These are phyloP conservation scores for Fopius arisanus DNA, from an alignment of 1,140 invertebrate genomes.

Conservation along the genomic window DNA sequence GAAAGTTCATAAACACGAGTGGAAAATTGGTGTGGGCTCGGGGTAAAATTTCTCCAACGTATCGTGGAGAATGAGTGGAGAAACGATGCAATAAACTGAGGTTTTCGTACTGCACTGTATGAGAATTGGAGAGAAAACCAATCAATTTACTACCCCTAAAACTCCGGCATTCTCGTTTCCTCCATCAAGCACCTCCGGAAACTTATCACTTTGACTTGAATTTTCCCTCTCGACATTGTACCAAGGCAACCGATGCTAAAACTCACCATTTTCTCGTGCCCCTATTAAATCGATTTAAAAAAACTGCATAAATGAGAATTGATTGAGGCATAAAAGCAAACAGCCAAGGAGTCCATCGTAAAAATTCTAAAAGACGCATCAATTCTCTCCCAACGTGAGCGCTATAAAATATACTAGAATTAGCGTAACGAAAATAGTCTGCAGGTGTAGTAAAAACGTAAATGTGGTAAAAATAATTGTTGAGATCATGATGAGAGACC, in stretches of 20 bases:
- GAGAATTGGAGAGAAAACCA: not conserved
- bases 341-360: no score
- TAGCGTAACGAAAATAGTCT: not conserved
- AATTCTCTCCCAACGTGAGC: no score
- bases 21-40: not conserved
- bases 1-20: not conserved
- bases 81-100: constrained; percentile 12
- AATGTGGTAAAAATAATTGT: not conserved
- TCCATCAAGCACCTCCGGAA: not conserved
- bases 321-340: no score
- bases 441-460: not conserved
- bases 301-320: no score
- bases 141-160: not conserved
- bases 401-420: not conserved
- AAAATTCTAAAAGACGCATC: no score
- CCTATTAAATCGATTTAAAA: no score
- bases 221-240: not conserved
- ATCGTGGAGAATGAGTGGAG: not conserved
- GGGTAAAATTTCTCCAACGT: not conserved
- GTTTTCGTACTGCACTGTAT: not conserved
- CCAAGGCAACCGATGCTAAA: not conserved
- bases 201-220: constrained; percentile 7
- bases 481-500: not conserved
- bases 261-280: not conserved
- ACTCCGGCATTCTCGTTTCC: not conserved